phyloP scores from a whole-genome alignment of 2,797 vertebrate genomes.

The Ptychobarbus kaznakovi region DNA sequence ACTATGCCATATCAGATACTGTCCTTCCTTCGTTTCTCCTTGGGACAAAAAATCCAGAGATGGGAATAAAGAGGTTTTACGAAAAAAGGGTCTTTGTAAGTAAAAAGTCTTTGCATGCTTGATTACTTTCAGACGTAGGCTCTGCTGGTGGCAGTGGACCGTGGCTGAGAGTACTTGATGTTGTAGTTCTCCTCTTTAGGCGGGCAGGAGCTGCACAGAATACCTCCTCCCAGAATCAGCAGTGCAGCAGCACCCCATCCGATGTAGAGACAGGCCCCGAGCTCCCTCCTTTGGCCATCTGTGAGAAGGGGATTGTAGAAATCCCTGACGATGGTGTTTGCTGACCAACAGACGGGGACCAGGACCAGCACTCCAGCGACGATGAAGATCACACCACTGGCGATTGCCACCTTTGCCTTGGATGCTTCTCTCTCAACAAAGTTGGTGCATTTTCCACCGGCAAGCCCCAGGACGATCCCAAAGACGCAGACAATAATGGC shows the following conservation, averaged over 20 bases:
- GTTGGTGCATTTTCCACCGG: constrained; percentile 93
- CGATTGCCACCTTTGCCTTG: constrained; percentile 86
- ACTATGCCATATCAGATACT: neutral
- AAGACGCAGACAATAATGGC: constrained; percentile 79
- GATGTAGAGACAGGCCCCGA: constrained; percentile 88
- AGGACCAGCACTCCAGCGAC: constrained; percentile 81
- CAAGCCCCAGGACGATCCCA: constrained; percentile 79
- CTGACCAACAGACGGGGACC: constrained; percentile 90
- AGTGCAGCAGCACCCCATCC: constrained; percentile 88
- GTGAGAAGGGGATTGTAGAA: constrained; percentile 91
- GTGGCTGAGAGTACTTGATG: constrained; percentile 72
- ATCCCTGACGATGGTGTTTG: constrained; percentile 87
- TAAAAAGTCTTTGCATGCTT: constrained; percentile 53
- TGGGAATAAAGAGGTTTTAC: constrained; percentile 4
- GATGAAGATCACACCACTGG: constrained; percentile 83
- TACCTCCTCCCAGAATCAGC: constrained; percentile 84
- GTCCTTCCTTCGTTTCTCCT: neutral
- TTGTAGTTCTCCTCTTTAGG: constrained; percentile 67
- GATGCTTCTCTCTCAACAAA: constrained; percentile 80
- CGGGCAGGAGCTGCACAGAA: constrained; percentile 85
- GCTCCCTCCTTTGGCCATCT: constrained; percentile 85
- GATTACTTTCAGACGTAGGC: constrained; percentile 74
- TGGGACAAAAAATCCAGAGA: neutral
- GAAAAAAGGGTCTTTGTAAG: neutral
- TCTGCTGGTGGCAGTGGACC: constrained; percentile 71